Percentiles rank a stretch among this genome's conserved stretches.
phyloP scores from a whole-genome alignment of 1,140 invertebrate species.

The Drepana arcuata region DNA sequence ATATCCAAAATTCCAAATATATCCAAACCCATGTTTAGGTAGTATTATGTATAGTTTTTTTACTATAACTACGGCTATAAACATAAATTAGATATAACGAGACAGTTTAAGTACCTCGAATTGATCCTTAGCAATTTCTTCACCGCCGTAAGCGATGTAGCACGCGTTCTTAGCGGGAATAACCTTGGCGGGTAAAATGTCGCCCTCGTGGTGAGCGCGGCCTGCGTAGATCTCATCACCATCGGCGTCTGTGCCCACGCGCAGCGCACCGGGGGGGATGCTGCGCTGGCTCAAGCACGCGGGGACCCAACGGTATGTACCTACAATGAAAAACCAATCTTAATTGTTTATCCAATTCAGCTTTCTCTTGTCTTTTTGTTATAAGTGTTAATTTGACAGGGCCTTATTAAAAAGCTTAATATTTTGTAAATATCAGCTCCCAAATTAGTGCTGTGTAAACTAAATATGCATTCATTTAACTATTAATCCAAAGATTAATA shows the following conservation, averaged over 20 bases:
- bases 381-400: too few species aligned
- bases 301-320: conserved; percentile 63
- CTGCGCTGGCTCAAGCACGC: conserved; percentile 60
- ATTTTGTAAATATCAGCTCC: too few species aligned
- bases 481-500: too few species aligned
- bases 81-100: conserved; percentile 1
- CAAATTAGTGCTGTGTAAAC: too few species aligned
- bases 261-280: conserved; percentile 72
- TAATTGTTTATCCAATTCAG: too few species aligned
- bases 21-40: too few species aligned
- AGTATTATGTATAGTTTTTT: neutral
- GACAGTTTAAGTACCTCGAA: conserved; percentile 74
- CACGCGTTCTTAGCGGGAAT: conserved; percentile 77
- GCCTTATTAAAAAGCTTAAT: too few species aligned
- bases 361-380: too few species aligned
- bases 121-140: conserved; percentile 74
- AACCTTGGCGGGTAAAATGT: conserved; percentile 83
- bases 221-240: conserved; percentile 83
- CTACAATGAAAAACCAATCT: too few species aligned
- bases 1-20: too few species aligned
- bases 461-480: too few species aligned
- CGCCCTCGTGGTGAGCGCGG: conserved; percentile 79
- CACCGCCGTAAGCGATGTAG: conserved; percentile 77
- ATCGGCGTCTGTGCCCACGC: conserved; percentile 80
- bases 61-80: neutral